Evolutionary conservation across 2,888 invertebrate genomes (phyloP).

Genomic region (Dasypolia templi): DNA sequence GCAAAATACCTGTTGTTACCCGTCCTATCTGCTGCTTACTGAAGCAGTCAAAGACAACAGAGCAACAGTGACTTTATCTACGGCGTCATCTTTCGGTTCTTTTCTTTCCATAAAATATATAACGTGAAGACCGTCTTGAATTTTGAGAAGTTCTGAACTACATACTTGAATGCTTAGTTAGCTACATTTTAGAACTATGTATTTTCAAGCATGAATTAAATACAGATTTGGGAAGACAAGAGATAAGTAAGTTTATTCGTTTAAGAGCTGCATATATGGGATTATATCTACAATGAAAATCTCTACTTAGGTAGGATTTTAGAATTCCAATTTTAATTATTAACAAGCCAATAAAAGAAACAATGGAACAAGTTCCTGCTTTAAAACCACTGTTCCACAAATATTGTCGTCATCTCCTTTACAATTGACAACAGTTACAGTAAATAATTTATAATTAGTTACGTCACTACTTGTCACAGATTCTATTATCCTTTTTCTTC

Average conservation of each 20-base stretch:
- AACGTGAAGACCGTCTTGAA: not conserved
- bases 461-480: slow-evolving; percentile 42
- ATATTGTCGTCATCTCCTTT: slow-evolving; percentile 16
- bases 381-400: slow-evolving; percentile 29
- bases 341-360: not conserved
- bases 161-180: not conserved
- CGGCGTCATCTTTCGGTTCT: not conserved
- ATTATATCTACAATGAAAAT: not conserved
- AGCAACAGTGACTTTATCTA: slow-evolving; percentile 8
- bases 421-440: slow-evolving; percentile 29
- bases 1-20: slow-evolving; percentile 36
- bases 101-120: not conserved
- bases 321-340: not conserved
- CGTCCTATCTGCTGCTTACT: slow-evolving; percentile 30
- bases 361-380: not conserved
- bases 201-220: not conserved
- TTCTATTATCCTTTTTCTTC: slow-evolving; percentile 19
- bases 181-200: not conserved
- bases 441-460: slow-evolving; percentile 48
- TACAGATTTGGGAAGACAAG: not conserved
- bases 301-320: not conserved
- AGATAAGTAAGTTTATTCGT: not conserved
- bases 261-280: not conserved
- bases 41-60: slow-evolving; percentile 10
- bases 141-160: not conserved